phyloP scores from a whole-genome alignment of 2,888 invertebrate species.

The Ligdia adustata region DNA sequence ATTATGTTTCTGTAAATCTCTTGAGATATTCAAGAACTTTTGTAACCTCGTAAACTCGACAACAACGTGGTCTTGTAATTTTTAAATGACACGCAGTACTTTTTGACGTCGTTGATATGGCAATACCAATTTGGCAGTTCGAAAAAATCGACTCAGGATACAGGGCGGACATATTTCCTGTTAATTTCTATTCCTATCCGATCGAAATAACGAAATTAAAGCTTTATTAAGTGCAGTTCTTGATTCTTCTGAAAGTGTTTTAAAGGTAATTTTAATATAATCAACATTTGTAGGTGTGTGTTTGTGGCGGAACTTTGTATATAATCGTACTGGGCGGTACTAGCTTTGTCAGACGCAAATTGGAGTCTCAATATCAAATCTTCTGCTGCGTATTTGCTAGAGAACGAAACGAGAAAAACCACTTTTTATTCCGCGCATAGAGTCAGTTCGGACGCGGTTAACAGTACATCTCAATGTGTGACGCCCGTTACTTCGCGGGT shows the following conservation, averaged over 20 bases:
- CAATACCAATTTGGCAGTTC: slow-evolving; percentile 24
- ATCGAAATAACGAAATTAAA: slow-evolving; percentile 27
- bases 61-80: background rate
- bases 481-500: slow-evolving; percentile 67
- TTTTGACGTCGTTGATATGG: slow-evolving; percentile 3
- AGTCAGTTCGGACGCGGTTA: slow-evolving; percentile 48
- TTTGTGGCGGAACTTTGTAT: background rate
- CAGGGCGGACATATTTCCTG: slow-evolving; percentile 20
- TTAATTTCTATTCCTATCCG: slow-evolving; percentile 12
- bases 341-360: slow-evolving; percentile 36
- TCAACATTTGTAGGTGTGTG: background rate
- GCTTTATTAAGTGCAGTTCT: background rate
- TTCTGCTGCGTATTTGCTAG: slow-evolving; percentile 41
- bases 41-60: no score
- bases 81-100: slow-evolving; percentile 9
- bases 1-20: no score
- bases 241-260: slow-evolving; percentile 14
- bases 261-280: slow-evolving; percentile 17
- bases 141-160: slow-evolving; percentile 19
- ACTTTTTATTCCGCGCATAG: slow-evolving; percentile 50
- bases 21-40: no score
- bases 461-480: slow-evolving; percentile 63
- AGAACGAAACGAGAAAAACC: slow-evolving; percentile 62
- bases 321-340: slow-evolving; percentile 9
- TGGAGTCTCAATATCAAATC: slow-evolving; percentile 40